Evolutionary conservation across 2,797 vertebrate genomes (phyloP).

Genomic region (Antrozous pallidus): DNA sequence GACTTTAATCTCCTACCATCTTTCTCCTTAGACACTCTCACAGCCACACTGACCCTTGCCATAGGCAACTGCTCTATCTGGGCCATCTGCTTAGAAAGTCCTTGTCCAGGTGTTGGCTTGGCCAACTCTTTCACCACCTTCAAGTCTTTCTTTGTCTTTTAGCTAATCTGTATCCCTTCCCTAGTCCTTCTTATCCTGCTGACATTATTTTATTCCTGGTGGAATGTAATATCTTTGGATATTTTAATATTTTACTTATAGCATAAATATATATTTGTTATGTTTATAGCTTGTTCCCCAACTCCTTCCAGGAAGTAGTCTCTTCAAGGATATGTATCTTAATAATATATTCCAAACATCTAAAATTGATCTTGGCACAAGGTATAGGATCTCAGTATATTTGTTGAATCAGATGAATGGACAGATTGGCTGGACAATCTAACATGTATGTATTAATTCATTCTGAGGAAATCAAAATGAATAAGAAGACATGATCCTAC

Average conservation of each 20-base stretch:
- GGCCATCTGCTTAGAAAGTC: neutral
- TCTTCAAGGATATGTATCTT: neutral
- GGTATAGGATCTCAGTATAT: neutral
- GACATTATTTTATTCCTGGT: neutral
- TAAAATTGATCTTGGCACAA: neutral
- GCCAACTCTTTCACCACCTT: neutral
- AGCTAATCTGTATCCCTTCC: neutral
- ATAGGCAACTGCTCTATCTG: neutral
- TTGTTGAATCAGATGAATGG: neutral
- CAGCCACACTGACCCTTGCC: neutral
- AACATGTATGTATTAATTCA: neutral
- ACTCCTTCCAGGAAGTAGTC: neutral
- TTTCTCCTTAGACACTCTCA: neutral
- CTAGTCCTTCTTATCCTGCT: neutral
- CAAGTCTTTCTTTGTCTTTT: neutral
- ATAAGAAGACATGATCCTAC: neutral
- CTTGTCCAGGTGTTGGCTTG: neutral
- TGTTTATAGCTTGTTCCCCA: neutral
- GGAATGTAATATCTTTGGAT: neutral
- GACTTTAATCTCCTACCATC: neutral
- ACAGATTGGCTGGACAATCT: neutral
- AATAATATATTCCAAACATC: neutral
- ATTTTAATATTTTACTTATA: neutral
- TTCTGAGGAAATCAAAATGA: neutral
- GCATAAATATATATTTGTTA: neutral